phyloP scores from a whole-genome alignment of 2,888 invertebrate species.

The Harpagoxenus sublaevis region DNA sequence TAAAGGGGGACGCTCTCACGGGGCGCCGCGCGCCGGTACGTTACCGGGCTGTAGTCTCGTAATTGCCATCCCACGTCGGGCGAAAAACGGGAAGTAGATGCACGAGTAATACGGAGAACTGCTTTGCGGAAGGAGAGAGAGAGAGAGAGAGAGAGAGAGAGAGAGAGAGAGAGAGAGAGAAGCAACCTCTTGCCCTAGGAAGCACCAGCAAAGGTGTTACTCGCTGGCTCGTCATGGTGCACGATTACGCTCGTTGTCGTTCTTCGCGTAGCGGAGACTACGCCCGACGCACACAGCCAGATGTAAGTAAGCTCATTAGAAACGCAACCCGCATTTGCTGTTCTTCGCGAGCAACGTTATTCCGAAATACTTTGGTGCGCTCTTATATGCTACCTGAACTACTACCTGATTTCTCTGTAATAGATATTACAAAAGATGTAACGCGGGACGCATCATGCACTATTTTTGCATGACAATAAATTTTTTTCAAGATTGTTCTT shows the following conservation, averaged over 20 bases:
- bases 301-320: constrained; percentile 59
- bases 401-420: constrained; percentile 18
- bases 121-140: constrained; percentile 36
- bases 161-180: neutral
- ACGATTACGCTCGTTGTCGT: constrained; percentile 67
- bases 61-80: constrained; percentile 69
- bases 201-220: constrained; percentile 59
- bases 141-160: neutral
- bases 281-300: constrained; percentile 6
- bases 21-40: constrained; percentile 58
- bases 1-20: constrained; percentile 69
- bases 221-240: constrained; percentile 62
- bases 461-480: neutral
- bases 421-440: neutral
- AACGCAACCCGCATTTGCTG: constrained; percentile 53
- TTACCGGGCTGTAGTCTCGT: constrained; percentile 66
- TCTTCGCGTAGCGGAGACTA: constrained; percentile 38
- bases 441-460: neutral
- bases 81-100: constrained; percentile 66
- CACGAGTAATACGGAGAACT: constrained; percentile 57
- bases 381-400: constrained; percentile 6
- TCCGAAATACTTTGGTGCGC: constrained; percentile 14
- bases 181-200: constrained; percentile 45
- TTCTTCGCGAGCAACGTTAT: constrained; percentile 16
- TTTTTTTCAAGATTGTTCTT: neutral